phyloP scores from a whole-genome alignment of 2,888 invertebrate genomes.

The Caenorhabditis sulstoni region DNA sequence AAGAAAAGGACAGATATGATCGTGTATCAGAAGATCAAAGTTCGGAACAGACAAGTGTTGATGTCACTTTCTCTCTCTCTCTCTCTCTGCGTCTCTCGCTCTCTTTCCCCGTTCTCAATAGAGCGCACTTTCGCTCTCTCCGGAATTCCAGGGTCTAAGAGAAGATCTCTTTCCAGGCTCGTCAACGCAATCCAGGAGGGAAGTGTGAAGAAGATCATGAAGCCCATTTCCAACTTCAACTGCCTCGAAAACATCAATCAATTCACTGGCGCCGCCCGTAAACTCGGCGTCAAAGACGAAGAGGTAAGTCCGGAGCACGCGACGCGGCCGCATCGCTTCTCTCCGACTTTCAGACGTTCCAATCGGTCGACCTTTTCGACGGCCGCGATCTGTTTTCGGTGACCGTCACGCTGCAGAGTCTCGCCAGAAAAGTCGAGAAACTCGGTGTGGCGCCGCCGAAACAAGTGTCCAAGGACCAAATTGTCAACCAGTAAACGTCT shows the following conservation, averaged over 20 bases:
- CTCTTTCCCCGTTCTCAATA: too few species aligned
- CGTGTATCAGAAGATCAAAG: too few species aligned
- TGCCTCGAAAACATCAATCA: slow-evolving; percentile 99
- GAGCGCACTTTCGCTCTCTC: too few species aligned
- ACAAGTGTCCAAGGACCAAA: slow-evolving; percentile 75
- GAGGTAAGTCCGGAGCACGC: too few species aligned
- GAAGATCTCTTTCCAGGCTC: slow-evolving; percentile 84
- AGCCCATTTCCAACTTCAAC: slow-evolving; percentile 93
- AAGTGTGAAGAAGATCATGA: slow-evolving; percentile 93
- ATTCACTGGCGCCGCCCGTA: slow-evolving; percentile 90
- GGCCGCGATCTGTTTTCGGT: slow-evolving; percentile 95
- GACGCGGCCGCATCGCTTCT: too few species aligned
- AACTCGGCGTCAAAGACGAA: slow-evolving; percentile 88
- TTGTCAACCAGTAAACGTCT: slow-evolving; percentile 63
- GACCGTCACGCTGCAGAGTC: slow-evolving; percentile 75
- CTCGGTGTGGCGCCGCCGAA: slow-evolving; percentile 71
- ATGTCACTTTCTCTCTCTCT: too few species aligned
- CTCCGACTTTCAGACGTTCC: slow-evolving; percentile 87
- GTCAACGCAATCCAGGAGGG: slow-evolving; percentile 91
- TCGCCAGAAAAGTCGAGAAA: slow-evolving; percentile 75
- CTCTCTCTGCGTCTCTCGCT: too few species aligned
- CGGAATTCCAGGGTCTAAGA: not conserved
- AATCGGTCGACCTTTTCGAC: slow-evolving; percentile 97
- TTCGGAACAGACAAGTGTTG: too few species aligned
- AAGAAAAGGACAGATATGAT: too few species aligned